Conservation (phyloP, 2,113 vertebrate species). For the Athene cunicularia region DNA sequence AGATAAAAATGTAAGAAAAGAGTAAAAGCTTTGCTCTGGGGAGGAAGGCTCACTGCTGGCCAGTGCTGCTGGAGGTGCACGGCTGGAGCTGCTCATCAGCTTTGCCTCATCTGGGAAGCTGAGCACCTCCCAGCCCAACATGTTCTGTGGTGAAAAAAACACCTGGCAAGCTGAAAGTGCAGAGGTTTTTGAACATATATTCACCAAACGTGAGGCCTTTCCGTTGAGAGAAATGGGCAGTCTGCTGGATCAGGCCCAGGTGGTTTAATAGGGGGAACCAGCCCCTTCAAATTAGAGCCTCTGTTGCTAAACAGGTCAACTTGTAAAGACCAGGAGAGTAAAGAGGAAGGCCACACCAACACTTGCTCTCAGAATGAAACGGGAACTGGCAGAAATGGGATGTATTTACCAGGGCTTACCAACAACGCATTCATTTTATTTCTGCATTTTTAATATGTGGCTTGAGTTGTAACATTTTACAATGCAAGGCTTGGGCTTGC, state of each 20-base stretch:
- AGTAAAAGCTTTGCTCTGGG: not conserved
- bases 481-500: not conserved
- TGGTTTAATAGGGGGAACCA: not conserved
- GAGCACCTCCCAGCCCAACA: not conserved
- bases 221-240: not conserved
- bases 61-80: not conserved
- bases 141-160: not conserved
- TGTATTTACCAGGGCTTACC: not conserved
- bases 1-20: not conserved
- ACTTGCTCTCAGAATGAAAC: accelerated
- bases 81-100: not conserved
- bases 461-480: not conserved
- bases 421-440: accelerated
- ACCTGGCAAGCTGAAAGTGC: not conserved
- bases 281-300: not conserved
- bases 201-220: not conserved
- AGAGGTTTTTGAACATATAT: not conserved
- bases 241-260: not conserved
- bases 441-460: not conserved
- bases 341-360: not conserved
- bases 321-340: not conserved
- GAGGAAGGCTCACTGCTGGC: not conserved
- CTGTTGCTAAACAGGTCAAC: not conserved
- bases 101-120: not conserved
- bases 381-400: not conserved